These are phyloP conservation scores for Eulemur rufifrons DNA, from an alignment of 2,113 vertebrate genomes.

Conservation along the genomic window DNA sequence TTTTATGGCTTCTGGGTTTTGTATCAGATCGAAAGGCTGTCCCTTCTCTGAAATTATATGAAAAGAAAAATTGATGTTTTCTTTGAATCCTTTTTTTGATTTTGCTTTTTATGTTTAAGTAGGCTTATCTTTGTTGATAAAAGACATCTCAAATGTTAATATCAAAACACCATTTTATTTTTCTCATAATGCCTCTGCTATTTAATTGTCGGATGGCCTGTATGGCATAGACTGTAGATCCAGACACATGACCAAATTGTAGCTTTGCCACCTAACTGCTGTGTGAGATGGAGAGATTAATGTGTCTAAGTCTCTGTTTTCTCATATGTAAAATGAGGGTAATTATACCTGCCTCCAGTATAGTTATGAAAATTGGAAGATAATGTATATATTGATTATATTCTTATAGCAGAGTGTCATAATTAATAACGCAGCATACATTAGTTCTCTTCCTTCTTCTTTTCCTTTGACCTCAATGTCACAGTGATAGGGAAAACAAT, in stretches of 20 bases:
- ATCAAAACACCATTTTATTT: background rate
- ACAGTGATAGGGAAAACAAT: background rate
- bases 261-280: background rate
- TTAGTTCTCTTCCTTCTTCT: background rate
- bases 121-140: background rate
- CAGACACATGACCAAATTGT: background rate
- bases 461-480: background rate
- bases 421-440: background rate
- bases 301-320: background rate
- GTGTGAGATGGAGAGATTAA: background rate
- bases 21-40: background rate
- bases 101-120: constrained; percentile 36
- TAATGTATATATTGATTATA: background rate
- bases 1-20: background rate
- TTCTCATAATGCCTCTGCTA: background rate
- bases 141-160: background rate
- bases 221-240: background rate
- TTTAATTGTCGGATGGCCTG: background rate
- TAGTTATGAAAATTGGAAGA: background rate
- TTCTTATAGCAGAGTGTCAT: background rate
- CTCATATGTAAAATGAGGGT: background rate
- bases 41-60: background rate
- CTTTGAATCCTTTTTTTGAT: background rate
- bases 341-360: background rate
- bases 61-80: background rate